A percentile compares a stretch with the other conserved stretches of the same genome.
These are phyloP conservation scores for Sebastolobus altivelis DNA, from an alignment of 2,797 vertebrate species.

Conservation along the genomic window DNA sequence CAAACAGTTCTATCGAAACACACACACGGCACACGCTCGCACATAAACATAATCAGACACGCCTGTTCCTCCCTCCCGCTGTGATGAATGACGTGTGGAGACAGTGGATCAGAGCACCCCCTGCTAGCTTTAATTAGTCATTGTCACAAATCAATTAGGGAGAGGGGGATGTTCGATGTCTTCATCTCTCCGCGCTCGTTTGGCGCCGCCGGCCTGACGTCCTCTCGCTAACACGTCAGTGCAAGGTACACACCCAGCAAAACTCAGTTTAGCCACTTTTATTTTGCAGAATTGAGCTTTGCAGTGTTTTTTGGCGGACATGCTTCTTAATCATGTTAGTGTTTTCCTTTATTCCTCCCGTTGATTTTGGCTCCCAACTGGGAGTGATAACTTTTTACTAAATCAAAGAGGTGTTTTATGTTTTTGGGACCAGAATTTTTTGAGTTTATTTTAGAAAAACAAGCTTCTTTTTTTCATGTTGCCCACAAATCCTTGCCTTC, in stretches of 20 bases:
- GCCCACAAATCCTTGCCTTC: background rate
- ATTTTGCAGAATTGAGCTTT: constrained; percentile 1
- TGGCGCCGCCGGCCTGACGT: constrained; percentile 16
- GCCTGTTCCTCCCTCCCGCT: constrained; percentile 55
- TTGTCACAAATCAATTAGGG: constrained; percentile 83
- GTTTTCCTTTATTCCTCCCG: background rate
- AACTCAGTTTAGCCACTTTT: constrained; percentile 11
- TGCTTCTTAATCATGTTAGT: background rate
- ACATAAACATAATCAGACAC: constrained; percentile 68
- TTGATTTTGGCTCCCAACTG: background rate
- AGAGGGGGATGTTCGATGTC: constrained; percentile 59
- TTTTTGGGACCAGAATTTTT: background rate
- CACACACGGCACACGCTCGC: constrained; percentile 18
- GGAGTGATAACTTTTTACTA: background rate
- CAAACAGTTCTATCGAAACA: constrained; percentile 25
- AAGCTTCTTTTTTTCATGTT: background rate
- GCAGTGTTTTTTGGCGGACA: background rate
- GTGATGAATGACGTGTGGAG: constrained; percentile 80
- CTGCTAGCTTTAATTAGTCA: constrained; percentile 80
- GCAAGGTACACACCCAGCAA: constrained; percentile 32
- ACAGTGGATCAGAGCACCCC: constrained; percentile 71
- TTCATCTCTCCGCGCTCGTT: constrained; percentile 54
- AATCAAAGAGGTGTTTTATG: background rate
- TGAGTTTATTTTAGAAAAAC: background rate
- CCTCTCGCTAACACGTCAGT: background rate